These are phyloP conservation scores for Onychomys torridus DNA, from an alignment of 2,797 vertebrate species.

Conservation along the genomic window DNA sequence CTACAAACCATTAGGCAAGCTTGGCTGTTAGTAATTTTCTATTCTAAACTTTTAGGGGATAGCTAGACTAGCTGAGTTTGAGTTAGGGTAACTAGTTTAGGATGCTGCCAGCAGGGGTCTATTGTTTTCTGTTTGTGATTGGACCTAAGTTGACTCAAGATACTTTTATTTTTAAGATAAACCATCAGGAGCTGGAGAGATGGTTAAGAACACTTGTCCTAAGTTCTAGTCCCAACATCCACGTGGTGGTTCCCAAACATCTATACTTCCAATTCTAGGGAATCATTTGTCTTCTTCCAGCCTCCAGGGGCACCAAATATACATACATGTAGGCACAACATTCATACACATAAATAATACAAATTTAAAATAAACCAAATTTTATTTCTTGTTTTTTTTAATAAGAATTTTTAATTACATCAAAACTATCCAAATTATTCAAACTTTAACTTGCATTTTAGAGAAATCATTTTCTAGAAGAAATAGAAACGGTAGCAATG, in stretches of 20 bases:
- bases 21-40: not conserved
- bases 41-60: not conserved
- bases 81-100: not conserved
- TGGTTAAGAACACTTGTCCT: not conserved
- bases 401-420: not conserved
- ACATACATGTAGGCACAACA: not conserved
- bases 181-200: not conserved
- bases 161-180: not conserved
- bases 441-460: slow-evolving; percentile 46
- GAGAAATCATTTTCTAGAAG: slow-evolving; percentile 48
- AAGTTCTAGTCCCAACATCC: not conserved
- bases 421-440: slow-evolving; percentile 15
- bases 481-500: slow-evolving; percentile 31
- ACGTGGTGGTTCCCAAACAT: not conserved
- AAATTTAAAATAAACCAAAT: not conserved
- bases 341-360: not conserved
- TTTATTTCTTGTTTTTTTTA: not conserved
- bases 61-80: not conserved
- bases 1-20: not conserved
- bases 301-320: not conserved
- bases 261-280: not conserved
- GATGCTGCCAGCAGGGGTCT: not conserved
- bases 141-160: not conserved
- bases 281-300: not conserved
- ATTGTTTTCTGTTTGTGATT: not conserved